Base-by-base conservation (phyloP, 2,797 vertebrate species). In the Lepidocolaptes lacrymiger region DNA sequence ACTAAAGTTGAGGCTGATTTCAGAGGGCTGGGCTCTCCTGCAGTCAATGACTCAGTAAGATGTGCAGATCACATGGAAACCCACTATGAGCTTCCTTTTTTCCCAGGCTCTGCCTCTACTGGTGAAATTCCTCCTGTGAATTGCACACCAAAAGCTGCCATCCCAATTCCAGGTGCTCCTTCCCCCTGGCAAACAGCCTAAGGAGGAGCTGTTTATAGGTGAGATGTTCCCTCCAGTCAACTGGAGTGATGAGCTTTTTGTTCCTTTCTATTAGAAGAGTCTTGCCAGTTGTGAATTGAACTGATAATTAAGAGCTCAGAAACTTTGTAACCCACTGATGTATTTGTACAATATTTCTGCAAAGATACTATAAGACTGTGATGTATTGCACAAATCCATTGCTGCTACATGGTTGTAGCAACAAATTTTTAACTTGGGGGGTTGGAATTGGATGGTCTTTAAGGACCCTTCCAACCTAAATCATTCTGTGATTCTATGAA, bases 161-260 rank as follows among this genome's bases (percentile, higher is more conserved):
- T 17, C 66, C 85, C 54, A 26, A 3, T 39, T 46, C 36, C 15
- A 32, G 46, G 34, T 59, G 15, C 68, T 64, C 44, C 67, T 67
- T 76, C 67, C 55, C 37, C 0, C 23, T 67, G 84, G 52, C 88
- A 61, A 51, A 0, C 37, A 79, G 59, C 77, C 71, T 6, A 1
- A 48, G 77, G 67, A 86, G 77, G 63, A 62, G 49, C 68, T 59
- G 52, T 7, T 55, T 4, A 3, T 21, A 91, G 93, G 95, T 96
- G 87, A 96, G 95, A 37, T 49, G 21, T 37, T 72, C 79, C 88
- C 19, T n/a, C 79, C 67, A 22, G 3, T 11, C 77, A 51, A 9
- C 36, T 26, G 73, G 27, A 66, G 43, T 23, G 34, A 69, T 22
- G 9, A 80, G 27, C 6, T n/a, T 89, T 69, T 62, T n/a, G 19